These are phyloP conservation scores for Aspidiotus rigidus DNA, from an alignment of 2,888 invertebrate species.

Conservation along the genomic window DNA sequence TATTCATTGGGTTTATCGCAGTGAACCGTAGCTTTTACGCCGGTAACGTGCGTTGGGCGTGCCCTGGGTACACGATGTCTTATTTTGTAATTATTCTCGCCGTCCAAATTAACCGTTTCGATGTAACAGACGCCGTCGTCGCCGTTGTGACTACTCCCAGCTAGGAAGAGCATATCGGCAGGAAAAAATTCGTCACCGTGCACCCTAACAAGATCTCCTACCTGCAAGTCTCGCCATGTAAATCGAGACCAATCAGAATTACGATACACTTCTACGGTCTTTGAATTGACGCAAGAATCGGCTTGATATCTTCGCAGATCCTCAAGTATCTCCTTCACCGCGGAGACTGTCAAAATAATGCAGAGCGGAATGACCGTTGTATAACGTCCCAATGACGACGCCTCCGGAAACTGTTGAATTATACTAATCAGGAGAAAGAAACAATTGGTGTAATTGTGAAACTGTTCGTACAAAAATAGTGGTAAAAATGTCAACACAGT, in stretches of 20 bases:
- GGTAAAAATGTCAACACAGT: conserved; percentile 19
- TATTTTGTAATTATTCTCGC: conserved; percentile 34
- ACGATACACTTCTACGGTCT: conserved; percentile 71
- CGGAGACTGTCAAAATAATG: conserved; percentile 27
- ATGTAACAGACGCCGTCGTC: conserved; percentile 27
- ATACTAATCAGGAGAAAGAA: conserved; percentile 28
- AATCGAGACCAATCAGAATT: conserved; percentile 68
- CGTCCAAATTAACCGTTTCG: conserved; percentile 32
- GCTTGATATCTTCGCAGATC: conserved; percentile 59
- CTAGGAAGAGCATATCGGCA: conserved; percentile 79
- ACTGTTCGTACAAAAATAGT: conserved; percentile 26
- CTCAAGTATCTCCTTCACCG: conserved; percentile 24
- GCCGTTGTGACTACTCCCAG: conserved; percentile 15
- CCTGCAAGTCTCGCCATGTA: conserved; percentile 73
- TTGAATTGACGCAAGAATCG: conserved; percentile 87
- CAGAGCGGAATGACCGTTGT: conserved; percentile 33
- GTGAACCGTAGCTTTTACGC: conserved; percentile 18
- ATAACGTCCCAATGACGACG: conserved; percentile 32
- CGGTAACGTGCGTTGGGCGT: neutral
- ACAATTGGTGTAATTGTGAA: conserved; percentile 22
- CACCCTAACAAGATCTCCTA: conserved; percentile 91
- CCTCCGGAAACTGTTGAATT: conserved; percentile 35
- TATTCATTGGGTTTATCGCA: conserved; percentile 34
- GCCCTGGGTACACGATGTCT: conserved; percentile 15
- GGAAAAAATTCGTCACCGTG: conserved; percentile 90